A percentile compares a stretch with the other conserved stretches of the same genome.
Conservation (phyloP, 2,113 vertebrate genomes). For the Passer domesticus region DNA sequence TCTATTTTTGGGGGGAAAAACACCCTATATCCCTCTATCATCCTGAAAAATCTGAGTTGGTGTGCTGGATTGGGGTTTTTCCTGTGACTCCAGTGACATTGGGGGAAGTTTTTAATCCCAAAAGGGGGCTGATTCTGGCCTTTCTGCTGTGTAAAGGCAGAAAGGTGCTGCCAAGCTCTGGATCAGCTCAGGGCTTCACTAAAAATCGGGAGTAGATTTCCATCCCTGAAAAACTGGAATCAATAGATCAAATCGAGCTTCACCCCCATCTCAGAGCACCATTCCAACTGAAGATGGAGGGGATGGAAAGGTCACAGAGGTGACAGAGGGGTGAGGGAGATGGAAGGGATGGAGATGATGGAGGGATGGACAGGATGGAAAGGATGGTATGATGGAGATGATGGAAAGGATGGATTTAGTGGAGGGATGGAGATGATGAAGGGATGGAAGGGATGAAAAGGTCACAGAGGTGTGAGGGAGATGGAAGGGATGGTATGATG, state of each 20-base stretch:
- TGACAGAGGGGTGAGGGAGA: too few relatives aligned
- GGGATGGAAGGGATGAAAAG: not conserved
- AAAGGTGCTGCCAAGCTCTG: not conserved
- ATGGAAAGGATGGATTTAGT: too few relatives aligned
- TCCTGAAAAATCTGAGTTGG: not conserved
- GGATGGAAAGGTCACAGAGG: too few relatives aligned
- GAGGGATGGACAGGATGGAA: too few relatives aligned
- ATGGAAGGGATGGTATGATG: too few relatives aligned
- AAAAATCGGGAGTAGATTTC: not conserved
- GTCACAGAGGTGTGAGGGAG: not conserved
- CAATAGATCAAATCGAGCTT: rapidly evolving
- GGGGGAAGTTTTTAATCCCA: not conserved
- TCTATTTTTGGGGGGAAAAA: rapidly evolving
- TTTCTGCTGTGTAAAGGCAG: rapidly evolving
- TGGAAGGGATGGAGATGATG: too few relatives aligned
- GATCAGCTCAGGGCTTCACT: not conserved
- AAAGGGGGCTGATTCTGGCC: rapidly evolving
- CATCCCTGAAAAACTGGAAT: not conserved
- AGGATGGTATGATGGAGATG: too few relatives aligned
- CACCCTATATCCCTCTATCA: rapidly evolving
- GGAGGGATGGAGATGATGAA: too few relatives aligned
- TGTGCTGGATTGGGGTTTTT: not conserved
- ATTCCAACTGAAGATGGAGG: too few relatives aligned
- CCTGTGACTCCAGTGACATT: rapidly evolving
- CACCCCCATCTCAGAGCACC: rapidly evolving